Evolutionary conservation across 1,140 invertebrate species (phyloP), one percentile per base, ranked within the genome.

Genomic region (Holcopasites calliopsidis): DNA sequence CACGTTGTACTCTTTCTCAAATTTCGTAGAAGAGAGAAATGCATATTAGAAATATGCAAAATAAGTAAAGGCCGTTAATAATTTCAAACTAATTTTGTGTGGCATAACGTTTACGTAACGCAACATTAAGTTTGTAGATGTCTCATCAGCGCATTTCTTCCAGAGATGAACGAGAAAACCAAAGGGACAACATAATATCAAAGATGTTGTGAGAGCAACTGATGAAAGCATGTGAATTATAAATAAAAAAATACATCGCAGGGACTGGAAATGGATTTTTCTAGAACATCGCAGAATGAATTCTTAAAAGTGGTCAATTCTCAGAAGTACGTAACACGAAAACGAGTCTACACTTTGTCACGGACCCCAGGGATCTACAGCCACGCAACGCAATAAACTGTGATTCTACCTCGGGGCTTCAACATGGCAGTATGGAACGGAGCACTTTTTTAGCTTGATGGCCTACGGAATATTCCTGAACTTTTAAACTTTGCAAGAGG

Each of bases 291-390:
- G 26, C 1, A 21, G n/a, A 31, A 49, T 47, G 49, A 64, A 64
- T 21, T 31, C 26, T 64, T 47, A n/a, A 62, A 62, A 3, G 40
- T 7, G 26, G 3, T 5, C 10, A 8, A 11, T 47, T 4, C 44
- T 31, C 60, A 21, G 6, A 26, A 21, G 60, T 31, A 62, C 26
- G 42, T 47, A 64, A 64, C 26, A 1, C 18, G 40, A 10, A 62
- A 47, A 62, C 60, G 16, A 64, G 60, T 47, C 33, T 23, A 60
- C 60, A 33, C 28, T 64, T 31, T 64, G 60, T 64, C 31, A 64
- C 8, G 8, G 2, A 16, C 60, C 21, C 60, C 1, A 3, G 60
- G 23, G 60, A 64, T 6, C 10, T 18, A 47, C 10, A 16, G 21
- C 26, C 18, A 11, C 28, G 42, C 42, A 47, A 31, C 42, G 42